phyloP scores from a whole-genome alignment of 2,888 invertebrate genomes.

The Nasonia oneida region DNA sequence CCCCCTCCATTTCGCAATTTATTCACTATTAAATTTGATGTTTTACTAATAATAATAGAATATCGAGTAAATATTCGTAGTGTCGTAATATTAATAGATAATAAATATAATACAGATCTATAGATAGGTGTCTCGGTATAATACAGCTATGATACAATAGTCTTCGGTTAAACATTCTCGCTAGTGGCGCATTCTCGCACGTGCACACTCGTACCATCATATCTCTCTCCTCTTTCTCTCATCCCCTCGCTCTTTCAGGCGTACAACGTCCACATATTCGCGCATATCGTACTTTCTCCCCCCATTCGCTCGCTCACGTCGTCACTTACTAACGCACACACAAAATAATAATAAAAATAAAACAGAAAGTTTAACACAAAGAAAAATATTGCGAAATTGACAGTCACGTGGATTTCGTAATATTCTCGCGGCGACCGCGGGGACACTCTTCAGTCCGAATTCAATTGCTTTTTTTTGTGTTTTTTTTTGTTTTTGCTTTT shows the following conservation, averaged over 20 bases:
- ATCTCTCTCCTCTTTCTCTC: conserved; percentile 11
- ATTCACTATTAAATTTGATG: conserved; percentile 78
- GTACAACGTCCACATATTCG: background rate
- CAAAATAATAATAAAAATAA: conserved; percentile 63
- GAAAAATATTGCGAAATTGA: conserved; percentile 68
- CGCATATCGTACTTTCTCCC: background rate
- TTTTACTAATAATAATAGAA: conserved; percentile 77
- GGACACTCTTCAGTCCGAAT: conserved; percentile 62
- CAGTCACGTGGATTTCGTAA: conserved; percentile 66
- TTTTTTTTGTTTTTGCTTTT: conserved; percentile 25
- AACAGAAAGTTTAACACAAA: conserved; percentile 58
- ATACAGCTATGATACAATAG: conserved; percentile 78
- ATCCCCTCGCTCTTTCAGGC: conserved; percentile 49
- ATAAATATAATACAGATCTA: conserved; percentile 78
- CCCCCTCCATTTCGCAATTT: conserved; percentile 72
- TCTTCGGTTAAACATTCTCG: conserved; percentile 63
- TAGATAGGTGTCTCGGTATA: conserved; percentile 76
- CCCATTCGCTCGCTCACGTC: background rate
- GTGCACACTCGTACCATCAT: conserved; percentile 16
- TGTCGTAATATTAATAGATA: conserved; percentile 73
- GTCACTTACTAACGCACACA: conserved; percentile 55
- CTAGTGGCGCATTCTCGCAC: conserved; percentile 29
- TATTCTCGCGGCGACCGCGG: conserved; percentile 58
- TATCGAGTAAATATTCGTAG: conserved; percentile 77
- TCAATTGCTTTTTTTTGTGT: conserved; percentile 61